A percentile compares a stretch with the other conserved stretches of the same genome.
Conservation (phyloP, 2,113 vertebrate species). For the Esox niger region DNA sequence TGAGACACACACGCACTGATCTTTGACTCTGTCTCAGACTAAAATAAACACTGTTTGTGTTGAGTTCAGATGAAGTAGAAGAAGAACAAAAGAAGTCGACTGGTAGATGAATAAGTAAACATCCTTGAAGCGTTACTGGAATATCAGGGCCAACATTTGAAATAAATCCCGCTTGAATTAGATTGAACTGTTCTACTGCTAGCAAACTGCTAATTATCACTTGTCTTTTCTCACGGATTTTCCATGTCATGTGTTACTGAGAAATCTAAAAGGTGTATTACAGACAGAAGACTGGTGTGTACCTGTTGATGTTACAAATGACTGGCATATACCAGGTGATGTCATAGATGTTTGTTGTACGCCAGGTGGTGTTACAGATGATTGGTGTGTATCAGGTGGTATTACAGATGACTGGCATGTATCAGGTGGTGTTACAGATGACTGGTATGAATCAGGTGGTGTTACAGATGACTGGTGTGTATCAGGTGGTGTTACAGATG, state of each 20-base stretch:
- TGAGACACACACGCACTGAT: constrained; percentile 21
- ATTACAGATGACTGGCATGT: no score
- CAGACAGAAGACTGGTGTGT: constrained; percentile 7
- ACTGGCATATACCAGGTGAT: no score
- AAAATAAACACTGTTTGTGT: constrained; percentile 56
- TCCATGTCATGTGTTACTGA: background rate
- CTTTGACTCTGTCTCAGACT: constrained; percentile 29
- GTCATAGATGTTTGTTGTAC: no score
- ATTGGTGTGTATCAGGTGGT: no score
- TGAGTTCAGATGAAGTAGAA: constrained; percentile 20
- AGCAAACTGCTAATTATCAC: constrained; percentile 73
- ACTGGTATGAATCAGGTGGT: no score
- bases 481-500: no score
- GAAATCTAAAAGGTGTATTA: background rate
- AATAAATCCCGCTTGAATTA: constrained; percentile 57
- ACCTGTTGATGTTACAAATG: no score
- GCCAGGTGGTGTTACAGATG: no score
- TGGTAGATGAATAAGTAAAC: constrained; percentile 43
- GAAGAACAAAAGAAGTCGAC: constrained; percentile 32
- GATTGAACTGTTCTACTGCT: constrained; percentile 63
- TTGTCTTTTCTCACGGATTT: constrained; percentile 41
- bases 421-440: no score
- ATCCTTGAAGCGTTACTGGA: constrained; percentile 38
- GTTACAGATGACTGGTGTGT: no score
- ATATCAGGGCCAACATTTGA: constrained; percentile 47